Evolutionary conservation across 2,797 vertebrate species (phyloP), one percentile per base, ranked within the genome.

Genomic region (Phyllotis vaccarum): DNA sequence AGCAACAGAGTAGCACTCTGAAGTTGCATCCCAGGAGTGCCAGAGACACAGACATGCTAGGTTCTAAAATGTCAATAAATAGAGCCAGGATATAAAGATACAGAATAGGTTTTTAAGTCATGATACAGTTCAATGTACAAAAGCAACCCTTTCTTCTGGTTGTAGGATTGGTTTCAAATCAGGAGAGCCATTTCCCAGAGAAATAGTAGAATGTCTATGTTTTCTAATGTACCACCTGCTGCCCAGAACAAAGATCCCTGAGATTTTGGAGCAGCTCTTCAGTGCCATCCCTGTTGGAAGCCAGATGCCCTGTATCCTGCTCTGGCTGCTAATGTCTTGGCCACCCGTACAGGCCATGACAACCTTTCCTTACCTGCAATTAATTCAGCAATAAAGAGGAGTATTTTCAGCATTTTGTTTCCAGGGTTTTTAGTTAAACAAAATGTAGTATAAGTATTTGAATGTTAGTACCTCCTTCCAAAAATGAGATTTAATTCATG

Each of bases 171-270:
- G 54, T 75, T 74, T 43, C 3, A 6, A 0, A 75, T 6, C 17
- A 43, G 37, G 6, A 43, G 70, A 75, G 2, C 27, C 37, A 43
- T 43, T 22, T 43, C 13, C 54, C 31, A 16, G 10, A 74, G 27
- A 58, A 8, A 0, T n/a, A 54, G 19, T 1, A 43, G 70, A 34
- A 2, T 31, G 0, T 1, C 24, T 0, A 3, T 37, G 24, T 0
- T 72, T 22, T 40, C 2, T 4, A 0, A 6, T 2, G 0, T 6
- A 1, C 14, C 5, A 12, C 5, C 10, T 13, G 2, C 3, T 49
- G 7, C 70, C 2, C 1, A 43, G 17, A 75, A 5, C 17, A 14
- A 56, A 1, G 0, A 4, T 88, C 16, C 16, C 54, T 75, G 29
- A 60, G 82, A 66, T 49, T n/a, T 24, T 16, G 31, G 29, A 85